Conservation (phyloP, 2,888 invertebrate species). For the Pachydiplax longipennis region DNA sequence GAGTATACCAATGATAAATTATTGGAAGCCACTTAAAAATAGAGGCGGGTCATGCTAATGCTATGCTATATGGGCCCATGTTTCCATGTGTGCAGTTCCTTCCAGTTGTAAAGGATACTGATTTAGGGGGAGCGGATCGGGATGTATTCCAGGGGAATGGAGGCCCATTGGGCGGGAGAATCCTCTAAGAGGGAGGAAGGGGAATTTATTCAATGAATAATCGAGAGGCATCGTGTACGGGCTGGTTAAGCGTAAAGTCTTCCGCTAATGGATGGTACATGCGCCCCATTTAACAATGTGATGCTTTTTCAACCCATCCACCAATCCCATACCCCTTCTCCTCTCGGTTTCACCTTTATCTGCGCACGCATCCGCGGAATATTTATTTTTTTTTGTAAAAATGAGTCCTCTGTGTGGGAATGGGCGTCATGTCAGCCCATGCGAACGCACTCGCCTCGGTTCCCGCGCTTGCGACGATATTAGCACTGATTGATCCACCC, state of each 20-base stretch:
- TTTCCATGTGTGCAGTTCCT: neutral
- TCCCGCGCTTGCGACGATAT: neutral
- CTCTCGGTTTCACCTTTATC: neutral
- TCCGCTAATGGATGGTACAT: constrained; percentile 33
- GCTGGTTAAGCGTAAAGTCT: constrained; percentile 23
- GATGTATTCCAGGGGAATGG: neutral
- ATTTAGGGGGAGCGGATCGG: neutral
- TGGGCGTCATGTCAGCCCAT: neutral
- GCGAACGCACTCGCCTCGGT: neutral
- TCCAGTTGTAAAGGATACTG: neutral
- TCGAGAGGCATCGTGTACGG: constrained; percentile 26
- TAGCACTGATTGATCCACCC: constrained; percentile 1
- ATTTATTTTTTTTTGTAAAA: neutral
- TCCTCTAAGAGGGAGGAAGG: neutral
- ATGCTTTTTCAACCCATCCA: neutral
- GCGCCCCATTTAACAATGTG: constrained; percentile 35
- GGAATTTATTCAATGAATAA: constrained; percentile 42
- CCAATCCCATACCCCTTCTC: neutral
- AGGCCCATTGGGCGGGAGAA: neutral
- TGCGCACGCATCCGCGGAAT: neutral
- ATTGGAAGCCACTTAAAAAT: neutral
- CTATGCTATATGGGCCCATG: neutral
- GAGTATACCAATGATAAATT: neutral
- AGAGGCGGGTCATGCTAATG: neutral
- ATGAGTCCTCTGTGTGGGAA: no score